Percentiles rank a stretch among this genome's conserved stretches.
These are phyloP conservation scores for Riparia riparia DNA, from an alignment of 2,113 vertebrate species.

Conservation along the genomic window DNA sequence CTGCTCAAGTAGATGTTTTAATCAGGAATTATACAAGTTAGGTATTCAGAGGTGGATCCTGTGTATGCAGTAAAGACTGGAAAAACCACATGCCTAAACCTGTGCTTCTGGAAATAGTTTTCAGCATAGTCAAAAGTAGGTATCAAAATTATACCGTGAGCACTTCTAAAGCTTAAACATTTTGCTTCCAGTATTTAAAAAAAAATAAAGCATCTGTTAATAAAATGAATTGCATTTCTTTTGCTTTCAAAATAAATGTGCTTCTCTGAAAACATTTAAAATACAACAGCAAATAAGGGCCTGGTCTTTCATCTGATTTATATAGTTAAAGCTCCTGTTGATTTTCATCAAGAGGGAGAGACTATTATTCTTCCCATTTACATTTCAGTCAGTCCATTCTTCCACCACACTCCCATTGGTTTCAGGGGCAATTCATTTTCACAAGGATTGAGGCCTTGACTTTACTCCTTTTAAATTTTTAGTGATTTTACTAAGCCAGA, in stretches of 20 bases:
- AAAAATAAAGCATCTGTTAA: slow-evolving; percentile 22
- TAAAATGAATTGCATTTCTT: slow-evolving; percentile 34
- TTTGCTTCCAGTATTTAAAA: not conserved
- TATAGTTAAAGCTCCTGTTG: not conserved
- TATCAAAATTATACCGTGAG: not conserved
- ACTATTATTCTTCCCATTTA: not conserved
- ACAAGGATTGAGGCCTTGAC: not conserved
- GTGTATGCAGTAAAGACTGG: not conserved
- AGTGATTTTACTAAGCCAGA: not conserved
- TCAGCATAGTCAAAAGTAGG: not conserved
- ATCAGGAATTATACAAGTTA: not conserved
- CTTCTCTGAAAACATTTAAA: slow-evolving; percentile 37
- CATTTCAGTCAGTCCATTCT: not conserved
- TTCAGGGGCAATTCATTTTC: not conserved
- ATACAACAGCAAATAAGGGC: not conserved
- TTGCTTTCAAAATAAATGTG: slow-evolving; percentile 35
- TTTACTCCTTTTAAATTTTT: not conserved
- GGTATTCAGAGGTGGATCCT: not conserved
- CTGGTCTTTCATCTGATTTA: not conserved
- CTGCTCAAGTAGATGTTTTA: not conserved
- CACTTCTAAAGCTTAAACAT: not conserved
- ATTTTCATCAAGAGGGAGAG: not conserved
- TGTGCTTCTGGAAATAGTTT: slow-evolving; percentile 20
- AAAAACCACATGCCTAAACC: not conserved
- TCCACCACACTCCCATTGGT: not conserved